A percentile compares a stretch with the other conserved stretches of the same genome.
Evolutionary conservation across 2,888 invertebrate species (phyloP).

Genomic region (Amorpha juglandis): DNA sequence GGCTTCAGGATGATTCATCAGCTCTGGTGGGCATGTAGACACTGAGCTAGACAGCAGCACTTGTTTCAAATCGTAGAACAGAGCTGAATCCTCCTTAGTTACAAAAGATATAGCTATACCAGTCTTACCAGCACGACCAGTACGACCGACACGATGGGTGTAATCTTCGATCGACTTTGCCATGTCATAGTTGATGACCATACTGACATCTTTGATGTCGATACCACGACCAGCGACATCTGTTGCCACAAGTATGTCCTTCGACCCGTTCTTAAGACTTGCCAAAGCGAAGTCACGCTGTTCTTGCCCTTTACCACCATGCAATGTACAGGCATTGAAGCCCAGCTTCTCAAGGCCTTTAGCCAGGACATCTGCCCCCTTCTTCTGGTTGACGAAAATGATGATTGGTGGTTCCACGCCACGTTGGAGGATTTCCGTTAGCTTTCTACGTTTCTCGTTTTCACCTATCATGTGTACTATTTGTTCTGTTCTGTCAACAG

Average conservation of each 20-base stretch:
- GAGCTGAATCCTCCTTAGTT: slow-evolving; percentile 96
- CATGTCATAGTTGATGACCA: slow-evolving; percentile 99
- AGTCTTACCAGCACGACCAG: slow-evolving; percentile 98
- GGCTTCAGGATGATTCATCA: slow-evolving; percentile 99
- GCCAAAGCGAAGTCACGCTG: slow-evolving; percentile 99
- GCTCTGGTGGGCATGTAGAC: slow-evolving; percentile 97
- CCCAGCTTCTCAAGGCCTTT: slow-evolving; percentile 98
- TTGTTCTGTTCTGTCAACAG: slow-evolving; percentile 98
- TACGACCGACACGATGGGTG: slow-evolving; percentile 99
- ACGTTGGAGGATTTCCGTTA: slow-evolving; percentile 94
- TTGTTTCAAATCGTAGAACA: slow-evolving; percentile 99
- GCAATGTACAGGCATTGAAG: slow-evolving; percentile 97
- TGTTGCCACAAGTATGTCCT: slow-evolving; percentile 99
- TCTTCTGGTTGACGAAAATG: slow-evolving; percentile 99
- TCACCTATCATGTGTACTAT: slow-evolving; percentile 98
- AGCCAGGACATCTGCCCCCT: slow-evolving; percentile 98
- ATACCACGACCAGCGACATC: slow-evolving; percentile 99
- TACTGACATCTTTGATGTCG: slow-evolving; percentile 99
- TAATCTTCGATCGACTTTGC: slow-evolving; percentile 99
- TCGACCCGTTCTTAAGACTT: slow-evolving; percentile 96
- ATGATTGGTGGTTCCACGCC: slow-evolving; percentile 99
- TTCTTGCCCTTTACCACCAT: slow-evolving; percentile 99
- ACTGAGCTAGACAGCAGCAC: slow-evolving; percentile 94
- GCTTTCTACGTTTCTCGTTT: slow-evolving; percentile 97
- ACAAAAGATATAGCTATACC: slow-evolving; percentile 98